phyloP scores from a whole-genome alignment of 2,888 invertebrate species.

The Tholera decimalis region DNA sequence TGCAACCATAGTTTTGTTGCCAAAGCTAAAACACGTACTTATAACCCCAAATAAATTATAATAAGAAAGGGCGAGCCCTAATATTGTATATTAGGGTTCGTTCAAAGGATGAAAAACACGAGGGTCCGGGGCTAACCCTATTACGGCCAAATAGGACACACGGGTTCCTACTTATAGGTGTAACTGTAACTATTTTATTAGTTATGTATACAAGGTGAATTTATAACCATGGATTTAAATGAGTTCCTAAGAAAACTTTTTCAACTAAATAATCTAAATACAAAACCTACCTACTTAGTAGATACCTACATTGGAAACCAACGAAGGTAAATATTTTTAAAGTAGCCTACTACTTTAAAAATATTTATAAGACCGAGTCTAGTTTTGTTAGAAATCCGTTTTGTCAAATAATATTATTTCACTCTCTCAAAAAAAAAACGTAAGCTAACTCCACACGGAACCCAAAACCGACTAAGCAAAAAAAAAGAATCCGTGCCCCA shows the following conservation, averaged over 20 bases:
- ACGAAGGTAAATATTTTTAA: too few relatives aligned
- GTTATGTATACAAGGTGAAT: conserved; percentile 4
- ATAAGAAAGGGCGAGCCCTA: conserved; percentile 56
- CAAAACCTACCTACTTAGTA: too few relatives aligned
- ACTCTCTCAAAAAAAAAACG: not conserved
- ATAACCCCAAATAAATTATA: conserved; percentile 48
- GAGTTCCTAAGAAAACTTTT: too few relatives aligned
- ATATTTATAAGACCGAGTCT: too few relatives aligned
- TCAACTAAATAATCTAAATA: not conserved
- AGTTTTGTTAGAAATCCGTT: not conserved
- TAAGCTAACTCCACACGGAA: conserved; percentile 26
- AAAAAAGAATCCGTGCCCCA: conserved; percentile 44
- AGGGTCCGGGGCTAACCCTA: conserved; percentile 48
- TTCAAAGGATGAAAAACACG: conserved; percentile 42
- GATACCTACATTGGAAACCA: too few relatives aligned
- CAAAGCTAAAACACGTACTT: conserved; percentile 16
- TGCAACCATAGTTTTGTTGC: conserved; percentile 11
- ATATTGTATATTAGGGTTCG: conserved; percentile 35
- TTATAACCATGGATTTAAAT: not conserved
- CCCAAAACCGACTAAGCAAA: conserved; percentile 36
- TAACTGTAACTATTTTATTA: conserved; percentile 10
- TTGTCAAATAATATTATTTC: not conserved
- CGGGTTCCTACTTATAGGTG: conserved; percentile 12
- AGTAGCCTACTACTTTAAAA: too few relatives aligned
- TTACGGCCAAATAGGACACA: conserved; percentile 50